These are phyloP conservation scores for Upupa epops DNA, from an alignment of 2,113 vertebrate species.

Conservation along the genomic window DNA sequence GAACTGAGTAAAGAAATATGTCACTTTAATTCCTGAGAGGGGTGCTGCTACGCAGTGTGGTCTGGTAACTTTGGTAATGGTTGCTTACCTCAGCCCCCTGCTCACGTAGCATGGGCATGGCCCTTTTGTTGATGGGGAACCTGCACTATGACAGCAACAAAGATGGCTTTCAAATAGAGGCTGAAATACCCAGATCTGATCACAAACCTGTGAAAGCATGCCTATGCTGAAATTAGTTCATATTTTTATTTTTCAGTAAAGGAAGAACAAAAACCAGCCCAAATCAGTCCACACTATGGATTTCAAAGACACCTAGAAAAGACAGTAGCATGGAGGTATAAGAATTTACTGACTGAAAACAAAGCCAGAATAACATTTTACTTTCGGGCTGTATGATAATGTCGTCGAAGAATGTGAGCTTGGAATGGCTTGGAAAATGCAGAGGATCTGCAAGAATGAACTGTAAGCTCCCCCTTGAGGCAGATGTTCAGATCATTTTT, in stretches of 20 bases:
- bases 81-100: background rate
- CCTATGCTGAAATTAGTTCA: constrained; percentile 12
- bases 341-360: constrained; percentile 56
- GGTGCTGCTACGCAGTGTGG: background rate
- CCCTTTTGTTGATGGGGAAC: background rate
- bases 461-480: constrained; percentile 82
- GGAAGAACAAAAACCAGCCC: constrained; percentile 86
- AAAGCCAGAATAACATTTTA: constrained; percentile 51
- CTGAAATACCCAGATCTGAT: background rate
- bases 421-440: constrained; percentile 82
- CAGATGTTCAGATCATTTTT: constrained; percentile 77
- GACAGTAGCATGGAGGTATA: constrained; percentile 89
- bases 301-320: constrained; percentile 85
- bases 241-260: constrained; percentile 77
- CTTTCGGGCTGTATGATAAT: constrained; percentile 54
- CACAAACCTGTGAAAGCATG: background rate
- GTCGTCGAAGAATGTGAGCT: constrained; percentile 74
- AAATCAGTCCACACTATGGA: constrained; percentile 90
- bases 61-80: background rate
- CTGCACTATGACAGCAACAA: background rate
- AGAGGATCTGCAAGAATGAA: constrained; percentile 76
- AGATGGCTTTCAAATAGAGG: background rate
- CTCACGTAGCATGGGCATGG: background rate
- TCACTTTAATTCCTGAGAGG: background rate
- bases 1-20: background rate